phyloP scores from a whole-genome alignment of 1,140 invertebrate species.

The Ips typographus region DNA sequence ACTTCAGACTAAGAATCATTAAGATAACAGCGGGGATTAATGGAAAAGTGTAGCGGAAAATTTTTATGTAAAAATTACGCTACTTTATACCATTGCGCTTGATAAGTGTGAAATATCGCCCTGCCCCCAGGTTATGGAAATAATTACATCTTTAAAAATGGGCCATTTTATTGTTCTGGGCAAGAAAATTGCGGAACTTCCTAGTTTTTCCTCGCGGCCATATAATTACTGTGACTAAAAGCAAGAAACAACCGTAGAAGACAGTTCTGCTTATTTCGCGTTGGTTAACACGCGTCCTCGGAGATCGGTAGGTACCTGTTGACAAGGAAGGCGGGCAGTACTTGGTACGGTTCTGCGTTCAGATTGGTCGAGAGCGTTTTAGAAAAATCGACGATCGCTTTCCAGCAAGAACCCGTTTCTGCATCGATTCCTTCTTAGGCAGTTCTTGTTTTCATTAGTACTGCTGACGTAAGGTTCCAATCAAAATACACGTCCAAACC shows the following conservation, averaged over 20 bases:
- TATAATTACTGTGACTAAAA: background rate
- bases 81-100: slow-evolving; percentile 50
- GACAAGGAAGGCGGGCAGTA: slow-evolving; percentile 33
- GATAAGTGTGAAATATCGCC: slow-evolving; percentile 52
- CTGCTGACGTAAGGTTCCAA: background rate
- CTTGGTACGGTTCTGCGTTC: slow-evolving; percentile 23
- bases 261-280: slow-evolving; percentile 1
- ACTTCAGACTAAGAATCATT: slow-evolving; percentile 53
- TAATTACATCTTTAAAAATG: slow-evolving; percentile 47
- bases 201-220: slow-evolving; percentile 19
- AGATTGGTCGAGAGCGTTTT: slow-evolving; percentile 23
- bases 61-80: slow-evolving; percentile 53
- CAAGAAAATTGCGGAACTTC: slow-evolving; percentile 33
- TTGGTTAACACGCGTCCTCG: background rate
- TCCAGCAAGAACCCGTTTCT: slow-evolving; percentile 23
- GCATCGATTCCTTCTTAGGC: slow-evolving; percentile 20
- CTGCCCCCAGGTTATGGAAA: slow-evolving; percentile 45
- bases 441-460: background rate
- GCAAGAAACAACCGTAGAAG: background rate
- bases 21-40: slow-evolving; percentile 53
- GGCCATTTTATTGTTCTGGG: slow-evolving; percentile 41
- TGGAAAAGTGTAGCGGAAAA: slow-evolving; percentile 53
- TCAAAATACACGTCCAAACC: too few relatives aligned
- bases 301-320: slow-evolving; percentile 20
- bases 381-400: slow-evolving; percentile 30